phyloP scores from a whole-genome alignment of 30 jellyfish, hydroid and myxozoan genomes.

The Aurelia aurita region DNA sequence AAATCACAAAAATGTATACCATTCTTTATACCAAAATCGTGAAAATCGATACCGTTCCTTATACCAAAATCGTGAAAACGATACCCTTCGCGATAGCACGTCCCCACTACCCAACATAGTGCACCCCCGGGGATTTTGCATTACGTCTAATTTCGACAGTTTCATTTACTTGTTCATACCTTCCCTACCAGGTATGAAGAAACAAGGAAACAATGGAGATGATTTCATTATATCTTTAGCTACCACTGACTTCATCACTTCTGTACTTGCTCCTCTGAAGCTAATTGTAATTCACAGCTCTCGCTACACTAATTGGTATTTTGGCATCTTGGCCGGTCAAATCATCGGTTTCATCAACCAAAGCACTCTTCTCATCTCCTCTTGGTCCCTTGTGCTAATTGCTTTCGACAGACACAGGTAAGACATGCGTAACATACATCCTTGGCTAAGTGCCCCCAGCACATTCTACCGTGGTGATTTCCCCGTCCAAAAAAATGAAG shows the following conservation, averaged over 20 bases:
- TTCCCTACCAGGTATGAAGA: background rate
- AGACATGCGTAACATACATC: background rate
- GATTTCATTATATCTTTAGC: background rate
- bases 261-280: background rate
- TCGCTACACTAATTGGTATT: background rate
- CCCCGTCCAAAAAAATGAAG: too few species aligned
- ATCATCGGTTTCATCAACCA: background rate
- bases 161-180: background rate
- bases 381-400: slow-evolving; percentile 8
- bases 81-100: too few species aligned
- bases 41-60: too few species aligned
- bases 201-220: background rate
- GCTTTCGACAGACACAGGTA: slow-evolving; percentile 10
- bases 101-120: too few species aligned
- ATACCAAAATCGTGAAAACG: too few species aligned
- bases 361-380: background rate
- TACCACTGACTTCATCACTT: background rate
- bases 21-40: too few species aligned
- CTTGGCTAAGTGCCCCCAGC: too few species aligned
- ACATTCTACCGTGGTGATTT: too few species aligned
- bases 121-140: too few species aligned
- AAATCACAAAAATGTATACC: too few species aligned
- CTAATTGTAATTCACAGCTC: background rate
- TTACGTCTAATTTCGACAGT: background rate
- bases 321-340: background rate